Conservation (phyloP, 2,888 invertebrate species). For the Drosophila pseudotalamancana region DNA sequence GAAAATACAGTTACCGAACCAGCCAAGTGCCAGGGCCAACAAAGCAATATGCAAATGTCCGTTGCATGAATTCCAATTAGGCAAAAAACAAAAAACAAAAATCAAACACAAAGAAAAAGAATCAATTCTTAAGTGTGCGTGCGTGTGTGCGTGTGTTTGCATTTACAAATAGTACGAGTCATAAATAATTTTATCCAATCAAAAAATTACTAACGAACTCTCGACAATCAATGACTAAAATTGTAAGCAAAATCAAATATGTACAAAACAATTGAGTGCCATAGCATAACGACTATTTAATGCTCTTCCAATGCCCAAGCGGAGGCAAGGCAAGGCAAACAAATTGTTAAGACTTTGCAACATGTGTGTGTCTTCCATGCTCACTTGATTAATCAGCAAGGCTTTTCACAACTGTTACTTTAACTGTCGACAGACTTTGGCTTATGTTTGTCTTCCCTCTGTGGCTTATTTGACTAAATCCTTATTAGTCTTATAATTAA, state of each 20-base stretch:
- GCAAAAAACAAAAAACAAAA: conserved; percentile 55
- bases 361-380: background rate
- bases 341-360: too few relatives aligned
- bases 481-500: too few relatives aligned
- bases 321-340: too few relatives aligned
- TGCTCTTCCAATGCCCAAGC: too few relatives aligned
- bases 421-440: background rate
- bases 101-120: conserved; percentile 29
- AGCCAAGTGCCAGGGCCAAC: conserved; percentile 68
- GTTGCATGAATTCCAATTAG: conserved; percentile 81
- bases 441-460: too few relatives aligned
- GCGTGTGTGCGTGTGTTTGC: conserved; percentile 67
- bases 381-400: background rate
- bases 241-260: conserved; percentile 56
- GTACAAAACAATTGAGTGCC: conserved; percentile 7
- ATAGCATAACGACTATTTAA: background rate
- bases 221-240: conserved; percentile 71
- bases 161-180: conserved; percentile 63
- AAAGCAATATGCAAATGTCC: conserved; percentile 76
- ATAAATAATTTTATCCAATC: conserved; percentile 78
- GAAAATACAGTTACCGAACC: conserved; percentile 72
- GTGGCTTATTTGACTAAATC: too few relatives aligned
- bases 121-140: conserved; percentile 58
- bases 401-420: background rate
- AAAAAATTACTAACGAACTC: conserved; percentile 73